These are phyloP conservation scores for Dendropsophus ebraccatus DNA, from an alignment of 2,113 vertebrate species.

Conservation along the genomic window DNA sequence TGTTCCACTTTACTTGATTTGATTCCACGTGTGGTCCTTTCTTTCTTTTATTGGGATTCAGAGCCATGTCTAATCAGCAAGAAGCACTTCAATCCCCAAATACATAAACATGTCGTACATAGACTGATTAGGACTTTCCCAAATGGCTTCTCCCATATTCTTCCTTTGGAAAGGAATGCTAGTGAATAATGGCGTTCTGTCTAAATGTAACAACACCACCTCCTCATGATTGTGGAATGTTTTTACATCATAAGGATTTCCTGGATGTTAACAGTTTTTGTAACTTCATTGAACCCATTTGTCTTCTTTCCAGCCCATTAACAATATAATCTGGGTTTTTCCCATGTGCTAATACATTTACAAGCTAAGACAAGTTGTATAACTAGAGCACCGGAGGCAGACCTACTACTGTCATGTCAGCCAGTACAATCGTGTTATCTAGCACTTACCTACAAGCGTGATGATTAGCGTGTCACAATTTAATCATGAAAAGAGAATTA, in stretches of 20 bases:
- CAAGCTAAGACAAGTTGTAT: conserved; percentile 18
- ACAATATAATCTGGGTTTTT: conserved; percentile 19
- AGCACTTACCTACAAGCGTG: background rate
- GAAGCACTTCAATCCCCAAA: background rate
- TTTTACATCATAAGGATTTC: conserved; percentile 29
- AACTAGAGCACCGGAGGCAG: background rate
- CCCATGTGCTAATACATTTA: background rate
- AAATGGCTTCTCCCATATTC: background rate
- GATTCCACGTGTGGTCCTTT: conserved; percentile 38
- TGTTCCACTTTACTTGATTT: conserved; percentile 19
- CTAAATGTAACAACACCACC: conserved; percentile 15
- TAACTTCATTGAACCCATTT: conserved; percentile 4
- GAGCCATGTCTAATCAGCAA: conserved; percentile 7
- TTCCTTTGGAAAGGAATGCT: conserved; percentile 9
- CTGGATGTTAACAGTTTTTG: conserved; percentile 27
- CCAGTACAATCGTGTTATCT: background rate
- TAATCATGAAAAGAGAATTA: background rate
- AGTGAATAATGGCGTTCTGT: conserved; percentile 20
- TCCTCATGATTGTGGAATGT: conserved; percentile 29
- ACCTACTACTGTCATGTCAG: background rate
- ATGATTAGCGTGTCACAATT: background rate
- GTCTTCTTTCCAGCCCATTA: conserved; percentile 35
- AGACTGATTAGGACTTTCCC: conserved; percentile 28
- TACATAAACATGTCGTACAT: background rate
- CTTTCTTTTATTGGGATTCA: conserved; percentile 3